Percentiles rank a stretch among this genome's conserved stretches.
These are phyloP conservation scores for Rhabdomys dilectus DNA, from an alignment of 2,113 vertebrate genomes.

Conservation along the genomic window DNA sequence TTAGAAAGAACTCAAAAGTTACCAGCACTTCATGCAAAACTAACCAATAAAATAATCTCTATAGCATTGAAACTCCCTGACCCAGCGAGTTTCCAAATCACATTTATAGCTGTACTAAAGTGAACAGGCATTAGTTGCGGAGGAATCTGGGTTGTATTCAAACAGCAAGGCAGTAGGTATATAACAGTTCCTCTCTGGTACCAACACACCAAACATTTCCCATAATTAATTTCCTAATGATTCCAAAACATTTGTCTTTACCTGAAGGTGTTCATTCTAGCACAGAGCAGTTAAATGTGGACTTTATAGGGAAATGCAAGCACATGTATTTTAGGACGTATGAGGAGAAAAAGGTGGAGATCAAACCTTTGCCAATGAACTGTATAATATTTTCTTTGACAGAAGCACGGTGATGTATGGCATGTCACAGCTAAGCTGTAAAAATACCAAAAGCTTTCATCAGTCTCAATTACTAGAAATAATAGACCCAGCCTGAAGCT, in stretches of 20 bases:
- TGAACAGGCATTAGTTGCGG: slow-evolving; percentile 61
- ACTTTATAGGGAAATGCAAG: slow-evolving; percentile 67
- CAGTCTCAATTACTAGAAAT: slow-evolving; percentile 83
- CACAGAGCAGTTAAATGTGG: slow-evolving; percentile 64
- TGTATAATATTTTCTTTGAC: slow-evolving; percentile 85
- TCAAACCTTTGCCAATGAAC: slow-evolving; percentile 77
- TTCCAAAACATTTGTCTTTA: slow-evolving; percentile 79
- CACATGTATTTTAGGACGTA: slow-evolving; percentile 57
- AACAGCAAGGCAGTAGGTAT: slow-evolving; percentile 3
- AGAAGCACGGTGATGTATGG: slow-evolving; percentile 83
- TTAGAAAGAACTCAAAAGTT: neutral
- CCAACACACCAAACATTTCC: slow-evolving; percentile 80
- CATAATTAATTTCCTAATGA: slow-evolving; percentile 84
- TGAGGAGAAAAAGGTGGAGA: slow-evolving; percentile 67
- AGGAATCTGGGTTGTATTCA: slow-evolving; percentile 69
- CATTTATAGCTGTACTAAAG: slow-evolving; percentile 70
- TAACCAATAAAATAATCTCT: neutral
- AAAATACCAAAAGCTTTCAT: slow-evolving; percentile 82
- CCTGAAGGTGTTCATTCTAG: slow-evolving; percentile 64
- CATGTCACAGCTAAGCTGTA: slow-evolving; percentile 80
- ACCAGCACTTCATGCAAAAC: neutral
- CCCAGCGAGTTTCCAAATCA: slow-evolving; percentile 57
- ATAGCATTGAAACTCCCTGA: slow-evolving; percentile 15
- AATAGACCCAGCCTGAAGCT: slow-evolving; percentile 82
- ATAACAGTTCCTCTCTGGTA: slow-evolving; percentile 74